Conservation (phyloP, 1,140 invertebrate genomes). For the Laodelphax striatellus region DNA sequence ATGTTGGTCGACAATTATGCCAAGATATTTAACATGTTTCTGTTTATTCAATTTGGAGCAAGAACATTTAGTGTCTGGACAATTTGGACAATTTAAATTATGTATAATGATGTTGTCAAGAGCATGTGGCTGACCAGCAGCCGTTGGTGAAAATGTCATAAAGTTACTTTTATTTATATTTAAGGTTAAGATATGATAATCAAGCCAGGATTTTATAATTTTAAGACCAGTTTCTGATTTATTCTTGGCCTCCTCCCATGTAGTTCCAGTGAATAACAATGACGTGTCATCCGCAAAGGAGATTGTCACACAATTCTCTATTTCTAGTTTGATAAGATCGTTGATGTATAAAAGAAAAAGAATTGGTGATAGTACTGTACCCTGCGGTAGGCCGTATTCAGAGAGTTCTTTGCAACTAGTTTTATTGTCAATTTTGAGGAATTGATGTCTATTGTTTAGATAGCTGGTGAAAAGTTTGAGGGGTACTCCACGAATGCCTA, state of each 20-base stretch:
- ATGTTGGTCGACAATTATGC: background rate
- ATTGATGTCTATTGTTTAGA: background rate
- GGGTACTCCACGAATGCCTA: background rate
- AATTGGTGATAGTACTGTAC: background rate
- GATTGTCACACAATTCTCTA: background rate
- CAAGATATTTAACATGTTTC: background rate
- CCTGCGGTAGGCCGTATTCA: background rate
- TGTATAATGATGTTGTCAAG: background rate
- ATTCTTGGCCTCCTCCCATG: background rate
- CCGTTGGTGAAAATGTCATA: background rate
- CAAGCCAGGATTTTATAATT: background rate
- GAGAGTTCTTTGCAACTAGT: background rate
- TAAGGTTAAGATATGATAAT: background rate
- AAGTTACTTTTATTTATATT: background rate
- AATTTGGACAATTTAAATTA: background rate
- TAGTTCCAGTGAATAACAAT: background rate
- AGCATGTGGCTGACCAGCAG: background rate
- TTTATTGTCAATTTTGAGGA: background rate
- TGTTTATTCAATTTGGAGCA: background rate
- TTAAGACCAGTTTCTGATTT: background rate
- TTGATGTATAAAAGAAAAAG: background rate
- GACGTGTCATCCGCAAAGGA: background rate
- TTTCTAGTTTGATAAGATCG: background rate
- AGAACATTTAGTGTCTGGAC: background rate
- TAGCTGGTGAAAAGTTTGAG: background rate